Percentiles rank a stretch among this genome's conserved stretches.
Evolutionary conservation across 2,888 invertebrate genomes (phyloP).

Genomic region (Candidula unifasciata): DNA sequence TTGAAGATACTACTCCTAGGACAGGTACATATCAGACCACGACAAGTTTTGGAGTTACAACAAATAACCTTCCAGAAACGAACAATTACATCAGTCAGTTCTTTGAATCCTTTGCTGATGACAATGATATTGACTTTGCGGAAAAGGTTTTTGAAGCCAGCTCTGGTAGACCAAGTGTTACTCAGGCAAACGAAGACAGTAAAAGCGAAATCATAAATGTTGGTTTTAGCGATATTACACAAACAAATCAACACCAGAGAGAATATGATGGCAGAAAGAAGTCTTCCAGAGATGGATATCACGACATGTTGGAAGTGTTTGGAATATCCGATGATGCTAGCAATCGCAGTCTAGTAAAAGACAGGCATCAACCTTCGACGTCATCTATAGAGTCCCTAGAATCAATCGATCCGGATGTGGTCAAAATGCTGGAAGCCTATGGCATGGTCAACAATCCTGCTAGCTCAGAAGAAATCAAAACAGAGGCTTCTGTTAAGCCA

Average conservation of each 20-base stretch:
- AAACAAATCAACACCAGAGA: slow-evolving; percentile 9
- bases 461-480: slow-evolving; percentile 38
- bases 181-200: background rate
- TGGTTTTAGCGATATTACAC: background rate
- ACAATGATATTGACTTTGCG: slow-evolving; percentile 30
- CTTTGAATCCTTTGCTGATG: slow-evolving; percentile 28
- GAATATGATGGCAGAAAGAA: background rate
- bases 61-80: background rate
- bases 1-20: background rate
- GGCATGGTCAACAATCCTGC: slow-evolving; percentile 31
- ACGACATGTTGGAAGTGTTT: slow-evolving; percentile 50
- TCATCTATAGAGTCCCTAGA: slow-evolving; percentile 43
- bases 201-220: background rate
- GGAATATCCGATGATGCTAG: slow-evolving; percentile 24
- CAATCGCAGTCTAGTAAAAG: background rate
- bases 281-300: slow-evolving; percentile 37
- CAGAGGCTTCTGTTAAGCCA: background rate
- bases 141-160: background rate
- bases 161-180: background rate
- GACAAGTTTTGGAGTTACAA: too few relatives aligned
- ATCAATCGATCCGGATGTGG: slow-evolving; percentile 33
- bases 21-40: too few relatives aligned
- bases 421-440: slow-evolving; percentile 48
- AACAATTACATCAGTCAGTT: background rate
- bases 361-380: slow-evolving; percentile 34